These are phyloP conservation scores for Leptopterna dolabrata DNA, from an alignment of 2,888 invertebrate species.

Conservation along the genomic window DNA sequence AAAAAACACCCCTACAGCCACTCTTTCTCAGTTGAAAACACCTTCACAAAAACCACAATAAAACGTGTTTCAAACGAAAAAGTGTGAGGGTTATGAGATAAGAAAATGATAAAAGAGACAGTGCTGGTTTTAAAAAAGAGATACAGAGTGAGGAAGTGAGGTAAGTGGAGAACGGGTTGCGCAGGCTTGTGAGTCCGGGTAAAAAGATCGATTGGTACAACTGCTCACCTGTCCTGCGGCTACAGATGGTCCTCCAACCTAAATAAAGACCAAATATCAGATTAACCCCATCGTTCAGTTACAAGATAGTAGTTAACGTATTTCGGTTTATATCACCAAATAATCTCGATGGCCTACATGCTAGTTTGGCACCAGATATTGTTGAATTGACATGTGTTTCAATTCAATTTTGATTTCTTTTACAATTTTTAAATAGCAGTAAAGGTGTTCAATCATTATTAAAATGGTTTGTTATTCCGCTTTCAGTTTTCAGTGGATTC, in stretches of 20 bases:
- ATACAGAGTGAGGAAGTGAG: not conserved
- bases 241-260: slow-evolving; percentile 46
- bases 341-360: too few species aligned
- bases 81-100: not conserved
- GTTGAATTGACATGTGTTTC: too few species aligned
- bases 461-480: too few species aligned
- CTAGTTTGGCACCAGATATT: too few species aligned
- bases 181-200: slow-evolving; percentile 47
- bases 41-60: too few species aligned
- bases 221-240: slow-evolving; percentile 50
- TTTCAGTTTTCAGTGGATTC: too few species aligned
- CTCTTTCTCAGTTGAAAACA: not conserved
- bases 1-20: not conserved
- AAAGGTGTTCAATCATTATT: too few species aligned
- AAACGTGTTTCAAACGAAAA: not conserved
- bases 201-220: slow-evolving; percentile 52
- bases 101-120: not conserved
- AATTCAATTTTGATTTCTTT: too few species aligned
- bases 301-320: too few species aligned
- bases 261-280: slow-evolving; percentile 23
- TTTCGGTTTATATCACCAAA: too few species aligned
- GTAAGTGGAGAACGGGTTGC: slow-evolving; percentile 1
- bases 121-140: not conserved
- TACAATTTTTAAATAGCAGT: too few species aligned
- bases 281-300: not conserved